Base-by-base conservation (phyloP, 1,140 invertebrate species). In the Bactericera cockerelli region DNA sequence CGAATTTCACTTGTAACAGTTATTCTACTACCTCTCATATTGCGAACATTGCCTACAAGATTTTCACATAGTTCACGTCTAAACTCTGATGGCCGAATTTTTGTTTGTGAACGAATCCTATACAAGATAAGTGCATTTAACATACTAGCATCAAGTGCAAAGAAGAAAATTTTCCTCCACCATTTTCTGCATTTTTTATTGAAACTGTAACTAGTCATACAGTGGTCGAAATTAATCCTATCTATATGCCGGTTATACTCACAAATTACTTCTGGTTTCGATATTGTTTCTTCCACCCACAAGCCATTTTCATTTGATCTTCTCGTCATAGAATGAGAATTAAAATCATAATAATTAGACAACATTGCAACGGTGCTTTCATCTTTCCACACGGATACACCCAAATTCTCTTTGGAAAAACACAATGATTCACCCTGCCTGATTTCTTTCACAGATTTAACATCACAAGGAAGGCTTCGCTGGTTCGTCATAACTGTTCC, bases 81-180 rank as follows among this genome's bases (percentile, higher is more conserved):
- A 24, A 21, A 59, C 54, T 38, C 54, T 26, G n/a, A 42, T 56
- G 36, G 36, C 39, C 22, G 38, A 31, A 3, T 31, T 24, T 22
- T 22, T 59, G 33, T 11, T 36, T 10, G 33, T 10, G 10, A 11
- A 36, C 24, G 3, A 16, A 19, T 53, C 26, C 13, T 42, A 25
- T 19, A 55, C 13, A 56, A 14, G n/a, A 59, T 16, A 24, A 25
- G 26, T 10, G 38, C 22, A 56, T 56, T 56, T 14, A 59, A 8
- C 21, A 55, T 14, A 3, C 11, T 25, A 21, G 26, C 26, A 4
- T 25, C 38, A 13, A 55, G 22, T n/a, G 26, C 13, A 39, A 19
- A 55, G 21, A 26, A 55, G 16, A 55, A 59, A 19, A 59, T 6
- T 55, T 60, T 60, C 14, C 59, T 19, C 58, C 58, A 59, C 58